Evolutionary conservation across 2,797 vertebrate genomes (phyloP).

Genomic region (Eulemur albifrons): DNA sequence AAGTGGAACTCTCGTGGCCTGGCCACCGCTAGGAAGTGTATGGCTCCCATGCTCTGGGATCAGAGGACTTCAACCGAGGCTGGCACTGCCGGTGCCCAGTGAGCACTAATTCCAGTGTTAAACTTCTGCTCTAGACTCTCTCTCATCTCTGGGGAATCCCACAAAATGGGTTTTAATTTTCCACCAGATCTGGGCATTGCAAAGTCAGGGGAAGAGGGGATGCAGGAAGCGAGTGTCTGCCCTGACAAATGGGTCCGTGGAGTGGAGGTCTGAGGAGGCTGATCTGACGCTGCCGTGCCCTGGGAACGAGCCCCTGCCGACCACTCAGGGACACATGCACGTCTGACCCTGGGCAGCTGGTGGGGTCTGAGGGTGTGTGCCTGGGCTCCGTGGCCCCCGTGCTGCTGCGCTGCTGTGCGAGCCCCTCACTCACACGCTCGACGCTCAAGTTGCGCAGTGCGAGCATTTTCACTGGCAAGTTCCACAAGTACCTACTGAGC

Average conservation of each 20-base stretch:
- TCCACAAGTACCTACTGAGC: not conserved
- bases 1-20: not conserved
- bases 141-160: slow-evolving; percentile 33
- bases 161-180: slow-evolving; percentile 45
- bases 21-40: not conserved
- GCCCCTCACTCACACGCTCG: too few relatives aligned
- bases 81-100: not conserved
- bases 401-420: not conserved
- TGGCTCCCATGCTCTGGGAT: not conserved
- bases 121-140: not conserved
- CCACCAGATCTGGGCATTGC: not conserved
- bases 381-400: not conserved
- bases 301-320: too few relatives aligned
- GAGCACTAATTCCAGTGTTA: not conserved
- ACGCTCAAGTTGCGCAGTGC: not conserved
- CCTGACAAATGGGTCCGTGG: not conserved
- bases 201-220: not conserved
- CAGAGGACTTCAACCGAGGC: not conserved
- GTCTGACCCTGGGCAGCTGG: not conserved
- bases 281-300: not conserved
- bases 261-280: not conserved
- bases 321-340: fast-evolving
- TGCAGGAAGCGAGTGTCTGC: not conserved
- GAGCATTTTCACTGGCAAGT: not conserved
- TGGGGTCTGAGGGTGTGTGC: not conserved